Conservation (phyloP, 2,797 vertebrate genomes). For the Anabas testudineus region DNA sequence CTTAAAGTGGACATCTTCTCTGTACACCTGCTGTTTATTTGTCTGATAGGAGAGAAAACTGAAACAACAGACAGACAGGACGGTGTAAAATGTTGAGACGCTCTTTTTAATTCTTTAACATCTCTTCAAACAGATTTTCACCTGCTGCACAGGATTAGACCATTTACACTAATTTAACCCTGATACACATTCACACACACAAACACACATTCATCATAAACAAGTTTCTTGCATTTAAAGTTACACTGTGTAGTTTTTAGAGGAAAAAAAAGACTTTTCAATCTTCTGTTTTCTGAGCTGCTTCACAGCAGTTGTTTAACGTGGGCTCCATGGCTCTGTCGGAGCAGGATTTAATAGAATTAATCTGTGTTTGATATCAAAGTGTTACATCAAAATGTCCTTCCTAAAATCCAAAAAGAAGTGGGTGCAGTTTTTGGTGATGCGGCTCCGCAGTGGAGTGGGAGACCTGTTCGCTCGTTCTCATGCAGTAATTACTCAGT, state of each 20-base stretch:
- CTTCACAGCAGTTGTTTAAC: conserved; percentile 23
- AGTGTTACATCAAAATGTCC: conserved; percentile 31
- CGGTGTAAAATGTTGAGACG: conserved; percentile 40
- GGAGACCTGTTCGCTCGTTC: conserved; percentile 33
- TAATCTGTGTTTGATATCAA: conserved; percentile 22
- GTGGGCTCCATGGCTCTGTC: conserved; percentile 14
- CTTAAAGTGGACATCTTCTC: no score
- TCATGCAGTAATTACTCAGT: conserved; percentile 74
- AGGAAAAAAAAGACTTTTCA: conserved; percentile 26
- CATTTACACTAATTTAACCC: conserved; percentile 17
- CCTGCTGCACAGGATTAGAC: conserved; percentile 1
- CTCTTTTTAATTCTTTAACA: conserved; percentile 39
- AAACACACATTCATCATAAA: neutral
- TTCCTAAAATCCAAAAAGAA: conserved; percentile 50
- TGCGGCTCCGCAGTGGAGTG: conserved; percentile 52
- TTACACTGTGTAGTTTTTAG: conserved; percentile 49
- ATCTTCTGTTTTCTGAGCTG: neutral
- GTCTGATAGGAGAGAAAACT: neutral
- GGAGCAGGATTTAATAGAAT: conserved; percentile 13
- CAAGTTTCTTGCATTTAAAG: conserved; percentile 32
- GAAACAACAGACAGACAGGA: neutral
- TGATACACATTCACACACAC: neutral
- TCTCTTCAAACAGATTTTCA: neutral
- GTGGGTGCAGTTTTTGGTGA: conserved; percentile 53
- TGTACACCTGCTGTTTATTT: no score